Evolutionary conservation across 2,797 vertebrate genomes (phyloP).

Genomic region (Hoplostethus mediterraneus): DNA sequence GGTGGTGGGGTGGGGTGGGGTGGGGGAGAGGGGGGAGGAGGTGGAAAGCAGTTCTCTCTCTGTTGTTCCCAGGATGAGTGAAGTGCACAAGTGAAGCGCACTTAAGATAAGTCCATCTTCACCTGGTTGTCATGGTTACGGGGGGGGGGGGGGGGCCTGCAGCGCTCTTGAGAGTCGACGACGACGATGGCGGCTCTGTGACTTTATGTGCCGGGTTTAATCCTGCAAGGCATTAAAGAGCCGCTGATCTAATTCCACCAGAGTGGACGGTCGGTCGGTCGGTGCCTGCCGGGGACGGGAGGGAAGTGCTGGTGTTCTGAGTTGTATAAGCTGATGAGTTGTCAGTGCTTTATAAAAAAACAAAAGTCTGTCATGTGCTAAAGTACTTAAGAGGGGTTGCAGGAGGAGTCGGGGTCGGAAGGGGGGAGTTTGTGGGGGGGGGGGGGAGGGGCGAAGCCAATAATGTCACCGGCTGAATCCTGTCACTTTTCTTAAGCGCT

Average conservation of each 20-base stretch:
- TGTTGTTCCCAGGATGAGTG: constrained; percentile 27
- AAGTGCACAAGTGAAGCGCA: constrained; percentile 70
- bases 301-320: constrained; percentile 87
- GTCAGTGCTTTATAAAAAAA: constrained; percentile 80
- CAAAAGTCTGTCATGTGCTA: constrained; percentile 70
- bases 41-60: constrained; percentile 53
- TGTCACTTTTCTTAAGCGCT: constrained; percentile 78
- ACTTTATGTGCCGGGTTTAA: constrained; percentile 57
- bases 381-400: constrained; percentile 71
- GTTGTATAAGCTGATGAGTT: constrained; percentile 76
- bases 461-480: constrained; percentile 57
- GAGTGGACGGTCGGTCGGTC: constrained; percentile 70
- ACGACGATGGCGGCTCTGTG: constrained; percentile 50
- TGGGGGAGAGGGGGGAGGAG: too few relatives aligned
- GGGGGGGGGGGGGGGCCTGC: too few relatives aligned
- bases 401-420: constrained; percentile 36
- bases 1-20: constrained; percentile 3
- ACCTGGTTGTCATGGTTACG: constrained; percentile 66
- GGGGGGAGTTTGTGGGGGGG: constrained; percentile 28
- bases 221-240: constrained; percentile 71
- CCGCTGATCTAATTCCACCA: constrained; percentile 69
- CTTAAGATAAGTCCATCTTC: constrained; percentile 65
- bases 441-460: constrained; percentile 41
- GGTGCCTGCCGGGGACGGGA: constrained; percentile 64
- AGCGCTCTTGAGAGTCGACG: constrained; percentile 46